These are phyloP conservation scores for Ameiurus melas DNA, from an alignment of 2,113 vertebrate species.

Conservation along the genomic window DNA sequence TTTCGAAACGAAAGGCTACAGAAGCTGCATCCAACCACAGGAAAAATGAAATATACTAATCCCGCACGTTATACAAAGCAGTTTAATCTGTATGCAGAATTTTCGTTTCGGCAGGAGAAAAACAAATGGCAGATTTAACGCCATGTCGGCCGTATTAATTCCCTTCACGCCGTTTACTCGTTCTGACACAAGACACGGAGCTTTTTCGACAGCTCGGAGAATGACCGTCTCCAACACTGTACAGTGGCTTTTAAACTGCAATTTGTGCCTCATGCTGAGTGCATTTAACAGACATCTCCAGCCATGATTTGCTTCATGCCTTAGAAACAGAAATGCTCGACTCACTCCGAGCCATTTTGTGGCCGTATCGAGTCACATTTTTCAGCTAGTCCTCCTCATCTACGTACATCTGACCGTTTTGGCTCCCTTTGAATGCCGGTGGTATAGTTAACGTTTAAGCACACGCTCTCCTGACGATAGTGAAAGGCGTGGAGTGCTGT, in stretches of 20 bases:
- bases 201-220: background rate
- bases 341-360: background rate
- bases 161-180: background rate
- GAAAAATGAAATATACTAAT: background rate
- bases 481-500: background rate
- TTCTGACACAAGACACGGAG: background rate
- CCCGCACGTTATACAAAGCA: too few relatives aligned
- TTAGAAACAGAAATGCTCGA: background rate
- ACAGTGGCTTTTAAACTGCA: background rate
- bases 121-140: background rate
- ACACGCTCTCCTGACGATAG: background rate
- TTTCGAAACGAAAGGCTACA: background rate
- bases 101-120: background rate
- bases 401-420: background rate
- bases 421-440: background rate
- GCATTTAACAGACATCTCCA: background rate
- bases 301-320: background rate
- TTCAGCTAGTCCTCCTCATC: background rate
- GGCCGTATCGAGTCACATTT: background rate
- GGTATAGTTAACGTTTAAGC: background rate
- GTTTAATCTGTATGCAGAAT: background rate
- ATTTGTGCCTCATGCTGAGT: background rate
- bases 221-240: background rate
- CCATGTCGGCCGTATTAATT: background rate
- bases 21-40: background rate